phyloP scores from a whole-genome alignment of 2,113 vertebrate genomes.

The Urocolius indicus region DNA sequence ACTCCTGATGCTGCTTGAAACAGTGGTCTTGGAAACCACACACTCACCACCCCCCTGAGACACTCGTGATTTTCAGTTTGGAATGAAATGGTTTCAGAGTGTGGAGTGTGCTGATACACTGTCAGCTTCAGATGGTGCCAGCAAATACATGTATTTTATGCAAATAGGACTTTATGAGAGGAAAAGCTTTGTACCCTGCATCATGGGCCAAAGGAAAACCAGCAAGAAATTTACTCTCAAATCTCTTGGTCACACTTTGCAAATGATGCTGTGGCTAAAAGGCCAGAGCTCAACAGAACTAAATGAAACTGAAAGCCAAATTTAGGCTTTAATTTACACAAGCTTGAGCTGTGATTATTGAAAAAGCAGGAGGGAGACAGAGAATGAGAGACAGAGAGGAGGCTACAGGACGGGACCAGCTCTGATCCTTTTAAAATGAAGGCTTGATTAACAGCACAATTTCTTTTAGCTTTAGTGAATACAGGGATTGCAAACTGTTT shows the following conservation, averaged over 20 bases:
- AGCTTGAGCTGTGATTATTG: background rate
- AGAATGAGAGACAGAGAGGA: background rate
- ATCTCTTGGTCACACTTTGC: background rate
- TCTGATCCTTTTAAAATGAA: slow-evolving; percentile 50
- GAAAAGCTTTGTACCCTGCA: background rate
- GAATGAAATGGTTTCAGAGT: background rate
- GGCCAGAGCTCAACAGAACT: background rate
- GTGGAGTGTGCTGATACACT: background rate
- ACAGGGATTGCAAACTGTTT: slow-evolving; percentile 23
- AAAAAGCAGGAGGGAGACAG: background rate
- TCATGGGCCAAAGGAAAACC: background rate
- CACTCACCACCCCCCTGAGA: background rate
- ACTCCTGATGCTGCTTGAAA: background rate
- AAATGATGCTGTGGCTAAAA: background rate
- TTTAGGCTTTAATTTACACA: background rate
- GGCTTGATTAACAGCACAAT: slow-evolving; percentile 13
- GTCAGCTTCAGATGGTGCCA: background rate
- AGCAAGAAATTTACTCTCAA: background rate
- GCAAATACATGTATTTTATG: background rate
- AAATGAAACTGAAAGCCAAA: background rate
- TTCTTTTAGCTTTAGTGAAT: slow-evolving; percentile 12
- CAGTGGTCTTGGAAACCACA: background rate
- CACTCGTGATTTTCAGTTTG: background rate
- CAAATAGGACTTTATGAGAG: background rate
- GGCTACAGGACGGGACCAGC: background rate